A percentile compares a stretch with the other conserved stretches of the same genome.
phyloP scores from a whole-genome alignment of 30 jellyfish, hydroid and myxozoan genomes.

The Haliclystus octoradiatus region DNA sequence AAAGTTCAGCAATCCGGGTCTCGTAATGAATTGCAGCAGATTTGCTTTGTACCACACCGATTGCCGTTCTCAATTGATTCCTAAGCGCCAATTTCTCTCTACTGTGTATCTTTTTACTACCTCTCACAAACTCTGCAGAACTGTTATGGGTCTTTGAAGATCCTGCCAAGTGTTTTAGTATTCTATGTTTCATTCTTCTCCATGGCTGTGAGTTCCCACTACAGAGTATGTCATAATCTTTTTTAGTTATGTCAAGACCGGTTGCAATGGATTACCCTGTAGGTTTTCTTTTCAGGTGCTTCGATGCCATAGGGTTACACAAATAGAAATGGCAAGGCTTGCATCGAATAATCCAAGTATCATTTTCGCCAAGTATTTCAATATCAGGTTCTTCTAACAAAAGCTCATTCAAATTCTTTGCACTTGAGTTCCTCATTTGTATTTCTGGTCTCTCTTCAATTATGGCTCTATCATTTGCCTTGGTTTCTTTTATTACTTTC shows the following conservation, averaged over 20 bases:
- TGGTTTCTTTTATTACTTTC: not conserved
- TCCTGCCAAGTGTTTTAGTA: not conserved
- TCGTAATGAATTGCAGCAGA: constrained; percentile 12
- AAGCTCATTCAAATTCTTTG: not conserved
- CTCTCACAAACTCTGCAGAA: not conserved
- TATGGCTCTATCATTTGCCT: no score
- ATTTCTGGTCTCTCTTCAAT: not conserved
- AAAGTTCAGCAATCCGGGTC: constrained; percentile 11
- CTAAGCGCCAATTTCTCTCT: not conserved
- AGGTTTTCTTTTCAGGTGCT: not conserved
- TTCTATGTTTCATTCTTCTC: no score
- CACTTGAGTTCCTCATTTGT: not conserved
- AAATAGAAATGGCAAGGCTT: not conserved
- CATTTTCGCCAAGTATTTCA: not conserved
- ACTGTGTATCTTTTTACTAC: not conserved
- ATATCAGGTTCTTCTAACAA: not conserved
- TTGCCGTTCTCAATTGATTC: constrained; percentile 8
- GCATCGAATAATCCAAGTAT: constrained; percentile 4
- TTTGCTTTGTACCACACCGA: constrained; percentile 5
- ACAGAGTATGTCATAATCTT: no score
- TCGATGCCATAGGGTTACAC: not conserved
- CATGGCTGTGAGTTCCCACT: no score
- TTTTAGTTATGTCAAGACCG: no score
- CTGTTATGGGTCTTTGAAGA: not conserved
- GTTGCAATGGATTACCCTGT: not conserved